phyloP scores from a whole-genome alignment of 1,140 invertebrate species.

The Archivesica marissinica region DNA sequence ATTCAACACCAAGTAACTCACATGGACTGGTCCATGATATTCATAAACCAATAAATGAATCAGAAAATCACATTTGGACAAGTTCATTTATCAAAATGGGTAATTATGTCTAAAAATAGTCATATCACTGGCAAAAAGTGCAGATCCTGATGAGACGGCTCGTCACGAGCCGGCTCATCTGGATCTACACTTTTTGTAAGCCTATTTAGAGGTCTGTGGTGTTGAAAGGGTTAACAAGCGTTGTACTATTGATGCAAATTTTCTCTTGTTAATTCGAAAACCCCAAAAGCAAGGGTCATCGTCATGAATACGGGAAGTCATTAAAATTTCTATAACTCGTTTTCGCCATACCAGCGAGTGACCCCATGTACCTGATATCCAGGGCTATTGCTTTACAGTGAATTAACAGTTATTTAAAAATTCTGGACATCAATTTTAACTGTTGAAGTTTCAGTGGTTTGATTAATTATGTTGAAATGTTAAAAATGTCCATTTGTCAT shows the following conservation, averaged over 20 bases:
- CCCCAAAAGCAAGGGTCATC: conserved; percentile 40
- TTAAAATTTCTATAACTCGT: conserved; percentile 20
- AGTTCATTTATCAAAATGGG: too few species aligned
- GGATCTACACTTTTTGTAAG: too few species aligned
- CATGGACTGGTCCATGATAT: too few species aligned
- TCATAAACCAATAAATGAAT: too few species aligned
- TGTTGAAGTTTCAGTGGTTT: conserved; percentile 27
- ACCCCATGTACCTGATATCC: conserved; percentile 22
- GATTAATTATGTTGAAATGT: conserved; percentile 24
- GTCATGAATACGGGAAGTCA: conserved; percentile 41
- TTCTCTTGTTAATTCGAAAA: conserved; percentile 7
- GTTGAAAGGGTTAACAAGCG: conserved; percentile 57
- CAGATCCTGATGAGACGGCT: too few species aligned
- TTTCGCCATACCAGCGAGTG: conserved; percentile 9
- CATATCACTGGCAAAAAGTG: too few species aligned
- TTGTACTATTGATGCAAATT: conserved; percentile 45
- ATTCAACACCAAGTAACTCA: too few species aligned
- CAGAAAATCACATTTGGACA: too few species aligned
- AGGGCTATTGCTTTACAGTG: conserved; percentile 26
- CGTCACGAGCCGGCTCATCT: too few species aligned
- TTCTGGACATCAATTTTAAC: conserved; percentile 40
- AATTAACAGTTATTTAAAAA: conserved; percentile 46
- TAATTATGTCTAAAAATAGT: too few species aligned
- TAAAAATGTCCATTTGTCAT: conserved; percentile 5
- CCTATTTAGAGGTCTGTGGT: too few species aligned